Base-by-base conservation (phyloP, 1,140 invertebrate species). In the Samia ricini region DNA sequence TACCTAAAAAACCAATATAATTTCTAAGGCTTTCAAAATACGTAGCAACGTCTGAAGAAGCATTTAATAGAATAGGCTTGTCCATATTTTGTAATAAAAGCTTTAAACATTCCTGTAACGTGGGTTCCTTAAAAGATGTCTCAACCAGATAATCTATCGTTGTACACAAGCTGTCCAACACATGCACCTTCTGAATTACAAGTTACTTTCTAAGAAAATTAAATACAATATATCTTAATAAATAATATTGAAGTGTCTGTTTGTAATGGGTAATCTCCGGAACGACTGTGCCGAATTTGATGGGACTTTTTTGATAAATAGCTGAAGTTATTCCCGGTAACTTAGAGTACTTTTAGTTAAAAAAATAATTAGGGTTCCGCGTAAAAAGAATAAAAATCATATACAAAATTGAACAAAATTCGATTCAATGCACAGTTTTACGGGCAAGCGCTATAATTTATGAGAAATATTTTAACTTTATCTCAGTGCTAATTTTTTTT, bases 1-100 rank as follows among this genome's bases (percentile, higher is more conserved):
- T 56, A 85, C 85, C 82, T 15, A 88, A 57, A 71, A 76, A 85
- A 22, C 76, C 77, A n/a, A 86, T 61, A 55, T 79, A 85, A 36
- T 77, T 50, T 26, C 60, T 66, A 3, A 88, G 51, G 2, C 36
- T 49, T 7, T 74, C 64, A 55, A 79, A 78, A 56, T 73, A 69
- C 3, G 51, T 79, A 10, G 70, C 18, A n/a, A 79, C 61, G 52
- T 88, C 82, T 10, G 77, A 77, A 3, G 57, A 36, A 0, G 26
- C 66, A 2, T 29, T 67, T 21, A 88, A 59, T 18, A 75, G n/a
- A 24, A 88, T 80, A 0, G 83, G 82, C 48, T 77, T 77, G 1
- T 68, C 58, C 52, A 76, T 69, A 48, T 74, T 80, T 20, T 61
- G 29, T 19, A 86, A 54, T 29, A 88, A 60, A 0, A 64, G 23